Conservation (phyloP, 2,113 vertebrate species). For the Furnarius figulus region DNA sequence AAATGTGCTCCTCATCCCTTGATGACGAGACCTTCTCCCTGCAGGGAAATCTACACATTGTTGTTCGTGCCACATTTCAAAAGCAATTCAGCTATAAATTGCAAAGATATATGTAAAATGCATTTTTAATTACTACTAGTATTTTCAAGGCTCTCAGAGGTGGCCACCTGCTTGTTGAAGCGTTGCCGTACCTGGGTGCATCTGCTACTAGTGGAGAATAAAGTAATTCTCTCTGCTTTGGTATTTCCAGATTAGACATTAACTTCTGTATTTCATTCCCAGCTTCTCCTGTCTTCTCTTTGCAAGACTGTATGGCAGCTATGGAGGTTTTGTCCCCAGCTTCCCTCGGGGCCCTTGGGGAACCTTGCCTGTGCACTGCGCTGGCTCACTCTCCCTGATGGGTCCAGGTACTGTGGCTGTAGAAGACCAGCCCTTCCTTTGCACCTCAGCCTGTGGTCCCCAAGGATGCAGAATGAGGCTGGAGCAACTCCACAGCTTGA, state of each 20-base stretch:
- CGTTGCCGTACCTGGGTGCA: fast-evolving
- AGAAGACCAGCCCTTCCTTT: background rate
- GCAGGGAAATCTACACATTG: background rate
- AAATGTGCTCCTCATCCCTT: background rate
- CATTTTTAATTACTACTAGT: background rate
- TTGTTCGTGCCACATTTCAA: background rate
- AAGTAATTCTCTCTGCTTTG: background rate
- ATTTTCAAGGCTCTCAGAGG: background rate
- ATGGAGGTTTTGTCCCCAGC: background rate
- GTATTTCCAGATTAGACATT: background rate
- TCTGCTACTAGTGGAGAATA: background rate
- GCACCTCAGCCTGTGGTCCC: background rate
- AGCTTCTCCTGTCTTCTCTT: background rate
- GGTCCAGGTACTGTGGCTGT: background rate
- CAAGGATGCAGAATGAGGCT: background rate
- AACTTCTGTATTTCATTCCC: background rate
- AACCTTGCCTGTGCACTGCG: background rate
- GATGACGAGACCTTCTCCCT: background rate
- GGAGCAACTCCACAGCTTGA: background rate
- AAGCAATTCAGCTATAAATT: background rate
- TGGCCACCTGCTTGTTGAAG: background rate
- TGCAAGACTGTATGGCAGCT: background rate
- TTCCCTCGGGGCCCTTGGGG: background rate
- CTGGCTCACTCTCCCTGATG: background rate
- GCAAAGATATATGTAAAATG: background rate